Evolutionary conservation across 2,113 vertebrate genomes (phyloP), one percentile per base, ranked within the genome.

Genomic region (Plotosus lineatus): DNA sequence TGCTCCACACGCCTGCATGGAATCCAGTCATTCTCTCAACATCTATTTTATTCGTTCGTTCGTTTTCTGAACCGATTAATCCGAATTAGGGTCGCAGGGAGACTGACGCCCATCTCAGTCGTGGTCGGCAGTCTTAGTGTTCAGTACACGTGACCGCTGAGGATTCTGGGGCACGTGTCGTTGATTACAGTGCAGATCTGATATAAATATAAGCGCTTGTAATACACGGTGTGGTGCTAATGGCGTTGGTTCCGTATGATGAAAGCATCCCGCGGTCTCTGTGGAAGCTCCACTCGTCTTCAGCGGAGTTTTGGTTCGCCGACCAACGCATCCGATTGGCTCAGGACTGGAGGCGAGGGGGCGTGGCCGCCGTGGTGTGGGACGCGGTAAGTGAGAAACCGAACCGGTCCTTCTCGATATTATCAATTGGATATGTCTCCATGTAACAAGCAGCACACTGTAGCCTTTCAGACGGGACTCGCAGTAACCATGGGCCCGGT

Each of bases 311-410:
- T 82, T 84, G 72, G 19, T 97, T 98, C 60, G 96, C 92, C 23
- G 88, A 94, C 80, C 94, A 78, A 80, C 91, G 89, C 17, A 86
- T 98, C 73, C 89, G 84, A 11, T 89, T 99, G 1, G 79, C 87
- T 0, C 97, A 99, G 92, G 94, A 98, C 90, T 99, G 97, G 97
- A 94, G 87, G 51, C 92, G 90, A n/a, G 92, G 95, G 5, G 97
- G 97, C 0, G 96, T 96, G 0, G 96, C 98, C 0, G 98, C 97
- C 0, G 97, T 98, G 14, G 96, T 98, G 3, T 99, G 97, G 97
- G 98, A 98, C 19, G 97, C 98, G 60, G 97, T 99, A 84, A 86
- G 95, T 90, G 36, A 1, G 36, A 9, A 31, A 21, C 3, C 60
- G 12, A 56, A 19, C 1, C 5, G 69, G 31, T 48, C 44, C 44